phyloP scores from a whole-genome alignment of 2,888 invertebrate species.

The Spodoptera picta region DNA sequence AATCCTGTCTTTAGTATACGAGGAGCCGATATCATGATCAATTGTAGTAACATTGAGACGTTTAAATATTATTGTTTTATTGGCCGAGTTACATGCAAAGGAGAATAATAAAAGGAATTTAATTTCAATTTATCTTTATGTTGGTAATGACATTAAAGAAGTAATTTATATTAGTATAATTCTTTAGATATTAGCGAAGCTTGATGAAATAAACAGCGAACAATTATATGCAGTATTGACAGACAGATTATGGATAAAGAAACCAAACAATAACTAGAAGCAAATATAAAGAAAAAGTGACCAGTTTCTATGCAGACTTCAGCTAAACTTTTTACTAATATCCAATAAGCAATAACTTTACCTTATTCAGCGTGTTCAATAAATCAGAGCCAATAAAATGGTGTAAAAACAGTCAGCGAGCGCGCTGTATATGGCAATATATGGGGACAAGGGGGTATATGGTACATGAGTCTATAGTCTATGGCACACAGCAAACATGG shows the following conservation, averaged over 20 bases:
- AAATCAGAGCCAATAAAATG: conserved; percentile 50
- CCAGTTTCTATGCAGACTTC: conserved; percentile 28
- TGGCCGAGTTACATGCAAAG: too few species aligned
- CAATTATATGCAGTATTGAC: neutral
- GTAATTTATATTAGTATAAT: too few species aligned
- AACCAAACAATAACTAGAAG: conserved; percentile 13
- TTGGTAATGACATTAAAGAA: too few species aligned
- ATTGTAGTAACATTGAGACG: too few species aligned
- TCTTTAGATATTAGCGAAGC: too few species aligned
- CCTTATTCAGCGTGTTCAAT: conserved; percentile 46
- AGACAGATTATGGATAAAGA: conserved; percentile 1
- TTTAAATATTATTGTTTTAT: too few species aligned
- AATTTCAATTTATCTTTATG: too few species aligned
- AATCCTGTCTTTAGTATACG: too few species aligned
- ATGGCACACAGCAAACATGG: conserved; percentile 41
- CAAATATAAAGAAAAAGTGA: conserved; percentile 5
- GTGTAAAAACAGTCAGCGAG: conserved; percentile 51
- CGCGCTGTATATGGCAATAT: conserved; percentile 50
- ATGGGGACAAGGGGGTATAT: conserved; percentile 42
- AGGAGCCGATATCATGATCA: too few species aligned
- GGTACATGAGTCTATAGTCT: conserved; percentile 53
- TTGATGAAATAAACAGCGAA: too few species aligned
- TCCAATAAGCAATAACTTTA: conserved; percentile 46
- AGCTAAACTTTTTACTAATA: conserved; percentile 47
- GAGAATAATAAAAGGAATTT: too few species aligned